Evolutionary conservation across 2,888 invertebrate species (phyloP).

Genomic region (Troides oblongomaculatus): DNA sequence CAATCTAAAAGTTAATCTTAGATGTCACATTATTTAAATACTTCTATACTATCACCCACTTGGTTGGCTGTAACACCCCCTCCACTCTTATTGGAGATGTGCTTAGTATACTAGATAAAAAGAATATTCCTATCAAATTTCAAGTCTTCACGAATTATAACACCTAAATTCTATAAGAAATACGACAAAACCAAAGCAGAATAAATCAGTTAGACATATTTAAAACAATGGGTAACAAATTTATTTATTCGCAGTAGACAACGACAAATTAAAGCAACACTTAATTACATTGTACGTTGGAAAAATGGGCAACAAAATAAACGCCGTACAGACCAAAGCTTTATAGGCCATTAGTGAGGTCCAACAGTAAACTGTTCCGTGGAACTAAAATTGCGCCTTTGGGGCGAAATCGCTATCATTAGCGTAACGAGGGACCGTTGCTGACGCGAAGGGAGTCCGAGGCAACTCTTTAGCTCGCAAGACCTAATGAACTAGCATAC

Average conservation of each 20-base stretch:
- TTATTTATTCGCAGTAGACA: slow-evolving; percentile 5
- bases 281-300: slow-evolving; percentile 33
- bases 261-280: slow-evolving; percentile 30
- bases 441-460: slow-evolving; percentile 66
- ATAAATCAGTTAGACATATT: not conserved
- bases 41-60: too few species aligned
- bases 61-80: too few species aligned
- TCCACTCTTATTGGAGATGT: too few species aligned
- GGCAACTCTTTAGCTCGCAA: slow-evolving; percentile 64
- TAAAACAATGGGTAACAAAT: slow-evolving; percentile 15
- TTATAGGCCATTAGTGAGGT: slow-evolving; percentile 67
- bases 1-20: too few species aligned
- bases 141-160: too few species aligned
- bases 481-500: slow-evolving; percentile 68
- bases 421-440: slow-evolving; percentile 72
- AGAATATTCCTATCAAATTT: too few species aligned
- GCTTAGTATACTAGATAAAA: too few species aligned
- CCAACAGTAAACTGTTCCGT: slow-evolving; percentile 67
- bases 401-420: slow-evolving; percentile 75
- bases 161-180: not conserved
- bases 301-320: slow-evolving; percentile 59
- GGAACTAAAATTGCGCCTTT: slow-evolving; percentile 70
- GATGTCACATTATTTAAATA: too few species aligned
- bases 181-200: not conserved
- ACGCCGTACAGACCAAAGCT: slow-evolving; percentile 57